Percentiles rank a stretch among this genome's conserved stretches.
Evolutionary conservation across 2,888 invertebrate genomes (phyloP).

Genomic region (Drosophila crucigera): DNA sequence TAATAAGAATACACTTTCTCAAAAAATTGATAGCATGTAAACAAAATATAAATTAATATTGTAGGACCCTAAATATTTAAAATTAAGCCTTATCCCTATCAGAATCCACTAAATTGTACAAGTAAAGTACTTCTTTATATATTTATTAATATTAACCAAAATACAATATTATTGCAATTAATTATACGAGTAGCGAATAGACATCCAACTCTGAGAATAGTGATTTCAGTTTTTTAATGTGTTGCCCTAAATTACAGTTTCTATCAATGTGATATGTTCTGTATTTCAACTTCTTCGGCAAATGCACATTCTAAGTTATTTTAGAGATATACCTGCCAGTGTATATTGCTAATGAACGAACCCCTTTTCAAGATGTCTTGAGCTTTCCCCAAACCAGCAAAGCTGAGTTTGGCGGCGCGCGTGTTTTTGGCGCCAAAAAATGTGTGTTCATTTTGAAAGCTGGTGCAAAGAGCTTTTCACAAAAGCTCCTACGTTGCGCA

Average conservation of each 20-base stretch:
- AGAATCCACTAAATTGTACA: neutral
- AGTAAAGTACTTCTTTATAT: neutral
- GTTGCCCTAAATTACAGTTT: neutral
- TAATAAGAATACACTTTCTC: neutral
- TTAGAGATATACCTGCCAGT: neutral
- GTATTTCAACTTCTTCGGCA: neutral
- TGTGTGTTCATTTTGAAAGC: constrained; percentile 29
- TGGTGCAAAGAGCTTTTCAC: constrained; percentile 40
- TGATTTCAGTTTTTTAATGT: neutral
- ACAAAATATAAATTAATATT: neutral
- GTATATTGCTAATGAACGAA: constrained; percentile 22
- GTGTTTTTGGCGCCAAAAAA: constrained; percentile 56
- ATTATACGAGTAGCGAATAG: neutral
- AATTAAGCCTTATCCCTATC: neutral
- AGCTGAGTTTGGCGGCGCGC: constrained; percentile 37
- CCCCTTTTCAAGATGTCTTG: neutral
- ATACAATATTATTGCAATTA: neutral
- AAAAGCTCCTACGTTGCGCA: constrained; percentile 28
- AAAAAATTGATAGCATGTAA: neutral
- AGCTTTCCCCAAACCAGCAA: constrained; percentile 40
- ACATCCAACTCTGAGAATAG: neutral
- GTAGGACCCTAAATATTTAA: neutral
- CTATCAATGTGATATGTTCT: neutral
- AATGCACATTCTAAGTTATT: neutral
- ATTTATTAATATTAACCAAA: neutral